Evolutionary conservation across 1,140 invertebrate species (phyloP).

Genomic region (Maconellicoccus hirsutus): DNA sequence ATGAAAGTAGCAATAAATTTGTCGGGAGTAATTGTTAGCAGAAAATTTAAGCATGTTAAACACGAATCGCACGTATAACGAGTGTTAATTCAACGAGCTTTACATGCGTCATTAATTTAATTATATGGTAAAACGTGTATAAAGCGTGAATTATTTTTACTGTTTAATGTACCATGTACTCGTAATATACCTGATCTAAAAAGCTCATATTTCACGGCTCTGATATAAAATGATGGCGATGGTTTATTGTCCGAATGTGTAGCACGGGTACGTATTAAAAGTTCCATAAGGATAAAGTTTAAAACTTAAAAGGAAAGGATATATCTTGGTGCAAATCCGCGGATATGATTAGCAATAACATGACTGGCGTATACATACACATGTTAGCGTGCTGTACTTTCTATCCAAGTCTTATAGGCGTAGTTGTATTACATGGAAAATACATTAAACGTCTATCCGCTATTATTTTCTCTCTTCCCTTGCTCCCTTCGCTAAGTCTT

Average conservation of each 20-base stretch:
- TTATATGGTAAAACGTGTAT: neutral
- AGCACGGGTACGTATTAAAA: neutral
- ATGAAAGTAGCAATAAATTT: no score
- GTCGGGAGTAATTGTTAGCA: neutral
- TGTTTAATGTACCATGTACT: no score
- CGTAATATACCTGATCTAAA: no score
- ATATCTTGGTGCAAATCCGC: neutral
- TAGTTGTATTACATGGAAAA: conserved; percentile 20
- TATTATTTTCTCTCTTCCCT: conserved; percentile 18
- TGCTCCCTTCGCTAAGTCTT: neutral
- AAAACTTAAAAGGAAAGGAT: conserved; percentile 1
- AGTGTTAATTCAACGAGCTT: neutral
- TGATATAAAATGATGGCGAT: no score
- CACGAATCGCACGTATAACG: neutral
- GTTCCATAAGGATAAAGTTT: neutral
- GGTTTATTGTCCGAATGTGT: neutral
- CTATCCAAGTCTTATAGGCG: conserved; percentile 17
- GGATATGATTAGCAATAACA: conserved; percentile 21
- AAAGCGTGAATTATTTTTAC: no score
- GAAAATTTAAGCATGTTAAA: neutral
- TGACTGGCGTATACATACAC: conserved; percentile 19
- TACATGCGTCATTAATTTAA: conserved; percentile 5
- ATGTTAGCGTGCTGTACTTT: conserved; percentile 19
- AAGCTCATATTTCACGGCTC: no score
- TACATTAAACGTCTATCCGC: conserved; percentile 18